Base-by-base conservation (phyloP, 2,113 vertebrate species). In the Oncorhynchus mykiss region DNA sequence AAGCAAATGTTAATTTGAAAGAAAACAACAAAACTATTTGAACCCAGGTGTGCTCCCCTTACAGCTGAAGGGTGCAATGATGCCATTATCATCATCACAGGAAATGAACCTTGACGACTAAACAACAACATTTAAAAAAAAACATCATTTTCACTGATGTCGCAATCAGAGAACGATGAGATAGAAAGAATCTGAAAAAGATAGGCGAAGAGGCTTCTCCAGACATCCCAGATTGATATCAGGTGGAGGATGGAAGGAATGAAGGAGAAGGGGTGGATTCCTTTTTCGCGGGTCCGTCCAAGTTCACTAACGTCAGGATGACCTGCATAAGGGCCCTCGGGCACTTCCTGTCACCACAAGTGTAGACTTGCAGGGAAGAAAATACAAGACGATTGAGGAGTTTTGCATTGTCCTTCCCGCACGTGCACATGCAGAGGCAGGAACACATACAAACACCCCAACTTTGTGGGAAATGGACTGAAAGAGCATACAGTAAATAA, bases 281-380 rank as follows among this genome's bases (percentile, higher is more conserved):
- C 85, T 89, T 91, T 89, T 88, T 85, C 75, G 84, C 74, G 71
- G 82, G 85, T 92, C 91, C 78, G 82, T 87, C 88, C 83, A 83
- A 68, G 68, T 31, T 59, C 48, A 45, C 84, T 92, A 91, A 95
- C 89, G 89, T 93, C 91, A 87, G 51, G 64, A n/a, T 14, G 80
- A 90, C 67, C 74, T 77, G 75, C 78, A 81, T 78, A 77, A 59
- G 72, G 74, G 62, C 69, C 74, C 80, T 80, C 74, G 85, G 85
- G 54, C 1, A 70, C 86, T 90, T 91, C 89, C 90, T 88, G 80
- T 88, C 84, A 81, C 84, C 85, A 82, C 83, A 90, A 84, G 88
- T 79, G 76, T 87, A 68, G 6, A n/a, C 59, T n/a, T 16, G n/a
- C 18, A 62, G n/a, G 59, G n/a, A 8, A 24, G 22, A 22, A 60